Percentiles rank a stretch among this genome's conserved stretches.
These are phyloP conservation scores for Autographa pulchrina DNA, from an alignment of 2,888 invertebrate species.

Conservation along the genomic window DNA sequence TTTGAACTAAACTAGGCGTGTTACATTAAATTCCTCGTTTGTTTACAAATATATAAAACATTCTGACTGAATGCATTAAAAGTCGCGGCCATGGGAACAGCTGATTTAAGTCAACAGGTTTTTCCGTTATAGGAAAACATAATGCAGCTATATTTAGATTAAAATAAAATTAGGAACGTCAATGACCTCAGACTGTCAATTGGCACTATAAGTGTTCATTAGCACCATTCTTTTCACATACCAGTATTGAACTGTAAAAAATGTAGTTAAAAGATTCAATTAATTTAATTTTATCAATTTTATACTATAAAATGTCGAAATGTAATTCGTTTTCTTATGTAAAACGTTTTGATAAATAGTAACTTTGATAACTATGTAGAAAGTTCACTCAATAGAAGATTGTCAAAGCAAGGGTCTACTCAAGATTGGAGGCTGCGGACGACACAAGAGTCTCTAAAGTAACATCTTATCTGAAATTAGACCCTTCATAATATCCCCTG, in stretches of 20 bases:
- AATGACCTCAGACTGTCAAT: not conserved
- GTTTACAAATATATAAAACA: not conserved
- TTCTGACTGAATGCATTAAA: slow-evolving; percentile 1
- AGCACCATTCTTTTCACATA: too few relatives aligned
- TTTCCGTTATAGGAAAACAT: not conserved
- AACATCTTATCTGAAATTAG: not conserved
- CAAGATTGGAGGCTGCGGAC: slow-evolving; percentile 1
- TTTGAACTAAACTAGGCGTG: not conserved
- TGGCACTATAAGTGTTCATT: too few relatives aligned
- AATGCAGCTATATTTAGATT: not conserved
- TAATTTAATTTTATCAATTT: too few relatives aligned
- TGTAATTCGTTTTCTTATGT: too few relatives aligned
- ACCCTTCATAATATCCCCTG: not conserved
- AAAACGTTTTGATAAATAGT: too few relatives aligned
- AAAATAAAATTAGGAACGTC: not conserved
- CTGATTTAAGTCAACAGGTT: not conserved
- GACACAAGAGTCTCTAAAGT: not conserved
- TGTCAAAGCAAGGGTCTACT: not conserved
- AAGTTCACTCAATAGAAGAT: not conserved
- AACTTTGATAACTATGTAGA: not conserved
- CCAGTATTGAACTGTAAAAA: too few relatives aligned
- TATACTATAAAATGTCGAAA: too few relatives aligned
- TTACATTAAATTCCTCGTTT: not conserved
- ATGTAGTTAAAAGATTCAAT: too few relatives aligned
- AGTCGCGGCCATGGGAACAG: not conserved